Evolutionary conservation across 2,888 invertebrate species (phyloP).

Genomic region (Drosophila paracracens): DNA sequence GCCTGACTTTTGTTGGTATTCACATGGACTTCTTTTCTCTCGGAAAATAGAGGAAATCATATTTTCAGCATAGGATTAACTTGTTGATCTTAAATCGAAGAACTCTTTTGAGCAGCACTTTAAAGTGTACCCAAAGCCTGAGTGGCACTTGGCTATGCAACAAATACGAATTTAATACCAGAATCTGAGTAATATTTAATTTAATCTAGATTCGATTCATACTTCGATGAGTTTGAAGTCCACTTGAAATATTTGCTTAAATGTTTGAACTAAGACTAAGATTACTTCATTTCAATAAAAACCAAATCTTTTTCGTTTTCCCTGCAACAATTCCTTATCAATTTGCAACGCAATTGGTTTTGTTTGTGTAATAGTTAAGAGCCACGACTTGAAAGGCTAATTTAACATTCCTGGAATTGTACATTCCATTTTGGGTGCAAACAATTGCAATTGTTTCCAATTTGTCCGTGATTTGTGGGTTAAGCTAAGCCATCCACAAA

Average conservation of each 20-base stretch:
- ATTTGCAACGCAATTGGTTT: constrained; percentile 8
- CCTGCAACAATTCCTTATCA: not conserved
- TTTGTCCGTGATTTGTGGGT: not conserved
- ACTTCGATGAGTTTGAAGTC: not conserved
- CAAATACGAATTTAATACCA: not conserved
- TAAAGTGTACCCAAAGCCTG: not conserved
- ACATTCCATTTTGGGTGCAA: constrained; percentile 6
- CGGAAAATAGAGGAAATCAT: not conserved
- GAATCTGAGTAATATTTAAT: not conserved
- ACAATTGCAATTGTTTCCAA: constrained; percentile 25
- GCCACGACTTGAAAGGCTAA: not conserved
- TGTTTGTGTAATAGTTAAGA: constrained; percentile 24
- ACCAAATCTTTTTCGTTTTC: too few relatives aligned
- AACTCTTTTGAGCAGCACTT: not conserved
- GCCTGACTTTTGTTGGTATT: not conserved
- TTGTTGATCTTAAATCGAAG: not conserved
- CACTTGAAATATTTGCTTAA: not conserved
- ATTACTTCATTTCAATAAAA: not conserved
- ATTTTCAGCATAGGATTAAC: not conserved
- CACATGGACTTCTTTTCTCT: not conserved
- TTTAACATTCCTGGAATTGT: constrained; percentile 13
- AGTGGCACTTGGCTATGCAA: too few relatives aligned
- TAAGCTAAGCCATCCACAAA: not conserved
- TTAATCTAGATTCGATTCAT: not conserved
- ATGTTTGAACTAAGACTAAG: not conserved